phyloP scores from a whole-genome alignment of 2,797 vertebrate species.

The Coranthus polyacanthus region DNA sequence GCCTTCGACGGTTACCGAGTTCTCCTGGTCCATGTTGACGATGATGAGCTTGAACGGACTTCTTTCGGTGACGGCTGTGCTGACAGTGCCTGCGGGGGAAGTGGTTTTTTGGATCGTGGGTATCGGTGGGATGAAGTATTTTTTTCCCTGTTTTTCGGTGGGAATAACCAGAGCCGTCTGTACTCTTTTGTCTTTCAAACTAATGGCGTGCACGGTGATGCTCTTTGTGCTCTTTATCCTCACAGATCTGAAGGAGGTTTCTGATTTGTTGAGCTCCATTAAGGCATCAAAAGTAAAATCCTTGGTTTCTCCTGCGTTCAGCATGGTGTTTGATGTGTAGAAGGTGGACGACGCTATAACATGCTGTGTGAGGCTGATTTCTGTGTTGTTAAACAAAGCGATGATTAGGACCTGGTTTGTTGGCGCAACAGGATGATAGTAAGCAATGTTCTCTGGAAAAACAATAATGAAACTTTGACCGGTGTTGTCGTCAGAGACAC shows the following conservation, averaged over 20 bases:
- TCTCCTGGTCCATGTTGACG: constrained; percentile 29
- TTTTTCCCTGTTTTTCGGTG: constrained; percentile 8
- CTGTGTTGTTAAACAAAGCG: rapidly evolving
- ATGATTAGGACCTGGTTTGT: constrained; percentile 46
- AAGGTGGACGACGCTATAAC: rapidly evolving
- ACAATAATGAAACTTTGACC: constrained; percentile 64
- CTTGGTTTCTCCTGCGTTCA: rapidly evolving
- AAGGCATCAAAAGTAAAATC: rapidly evolving
- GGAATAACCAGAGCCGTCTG: constrained; percentile 72
- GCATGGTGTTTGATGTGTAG: rapidly evolving
- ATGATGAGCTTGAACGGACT: constrained; percentile 73
- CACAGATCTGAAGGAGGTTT: background rate
- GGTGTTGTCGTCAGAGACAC: background rate
- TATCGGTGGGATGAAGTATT: constrained; percentile 68
- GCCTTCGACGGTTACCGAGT: constrained; percentile 26
- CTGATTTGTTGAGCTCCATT: constrained; percentile 10
- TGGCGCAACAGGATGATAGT: constrained; percentile 18
- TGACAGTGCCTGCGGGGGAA: rapidly evolving
- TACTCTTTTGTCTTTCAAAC: constrained; percentile 39
- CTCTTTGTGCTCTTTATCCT: constrained; percentile 44
- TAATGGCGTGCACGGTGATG: constrained; percentile 57
- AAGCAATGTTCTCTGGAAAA: constrained; percentile 83
- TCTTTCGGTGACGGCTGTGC: background rate
- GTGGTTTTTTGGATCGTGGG: constrained; percentile 32
- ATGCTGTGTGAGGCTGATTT: rapidly evolving